phyloP scores from a whole-genome alignment of 2,888 invertebrate genomes.

The Aromia moschata region DNA sequence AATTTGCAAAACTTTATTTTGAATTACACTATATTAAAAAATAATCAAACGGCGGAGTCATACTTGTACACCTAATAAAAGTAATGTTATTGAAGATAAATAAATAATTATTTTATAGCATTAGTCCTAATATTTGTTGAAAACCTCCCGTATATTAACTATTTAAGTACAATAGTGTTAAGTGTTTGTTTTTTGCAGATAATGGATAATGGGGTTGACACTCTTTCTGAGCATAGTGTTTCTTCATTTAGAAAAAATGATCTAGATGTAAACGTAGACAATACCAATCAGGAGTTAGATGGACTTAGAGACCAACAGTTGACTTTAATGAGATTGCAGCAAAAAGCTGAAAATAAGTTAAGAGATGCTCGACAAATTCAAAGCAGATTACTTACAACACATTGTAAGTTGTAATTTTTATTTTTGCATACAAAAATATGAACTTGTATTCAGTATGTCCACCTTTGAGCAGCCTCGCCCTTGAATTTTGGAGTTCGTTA shows the following conservation, averaged over 20 bases:
- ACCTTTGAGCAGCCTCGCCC: no score
- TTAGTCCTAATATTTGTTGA: no score
- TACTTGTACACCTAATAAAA: no score
- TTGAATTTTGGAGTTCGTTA: no score
- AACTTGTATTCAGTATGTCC: no score
- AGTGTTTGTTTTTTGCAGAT: constrained; percentile 32
- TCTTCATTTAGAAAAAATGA: constrained; percentile 45
- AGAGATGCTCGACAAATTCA: constrained; percentile 57
- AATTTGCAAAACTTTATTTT: no score
- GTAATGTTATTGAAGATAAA: no score
- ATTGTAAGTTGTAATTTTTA: constrained; percentile 34
- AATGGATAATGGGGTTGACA: constrained; percentile 49
- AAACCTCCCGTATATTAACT: no score
- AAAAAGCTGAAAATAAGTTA: constrained; percentile 60
- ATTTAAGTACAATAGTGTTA: neutral
- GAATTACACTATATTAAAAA: no score
- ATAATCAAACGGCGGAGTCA: no score
- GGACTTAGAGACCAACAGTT: constrained; percentile 55
- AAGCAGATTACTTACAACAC: constrained; percentile 49
- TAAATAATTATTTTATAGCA: no score
- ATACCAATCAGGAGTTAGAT: constrained; percentile 51
- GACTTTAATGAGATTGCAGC: constrained; percentile 55
- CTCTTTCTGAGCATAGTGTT: constrained; percentile 42
- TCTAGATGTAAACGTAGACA: constrained; percentile 52
- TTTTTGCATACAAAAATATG: no score